Evolutionary conservation across 2,888 invertebrate genomes (phyloP), one percentile per base, ranked within the genome.

Genomic region (Yponomeuta sedellus): DNA sequence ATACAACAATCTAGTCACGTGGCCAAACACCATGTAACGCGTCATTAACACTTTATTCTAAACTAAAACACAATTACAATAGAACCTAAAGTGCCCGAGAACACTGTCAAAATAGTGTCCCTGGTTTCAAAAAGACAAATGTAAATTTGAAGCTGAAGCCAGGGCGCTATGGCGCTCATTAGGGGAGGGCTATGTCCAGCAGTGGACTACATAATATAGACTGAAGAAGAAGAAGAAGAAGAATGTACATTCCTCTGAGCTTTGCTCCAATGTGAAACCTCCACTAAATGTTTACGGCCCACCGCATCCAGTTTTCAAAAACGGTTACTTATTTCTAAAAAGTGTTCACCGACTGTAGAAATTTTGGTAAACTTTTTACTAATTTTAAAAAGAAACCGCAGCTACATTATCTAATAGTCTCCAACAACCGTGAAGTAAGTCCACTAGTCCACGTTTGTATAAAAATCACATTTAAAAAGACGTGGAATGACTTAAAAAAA

Each of bases 271-370:
- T 12, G 44, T 12, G 44, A 40, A 40, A 16, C 73, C 71, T 68
- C n/a, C 19, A 59, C 64, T 8, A 68, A 77, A 74, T 75, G 76
- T 81, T 80, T 77, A 78, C 75, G 75, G 75, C 69, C 74, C 71
- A 71, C 70, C 67, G 71, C 69, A 69, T 68, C 69, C 73, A 75
- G 16, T 52, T 52, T 12, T 16, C 3, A 16, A 52, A 52, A 2
- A 16, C 44, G 44, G 44, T 16, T 16, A 16, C 44, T 52, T 52
- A 3, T 52, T 52, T 16, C 44, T 16, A 52, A 52, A 16, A 16
- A 12, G 34, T 34, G 1, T 16, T 16, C 44, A 16, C 16, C 44
- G 8, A 52, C 16, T 16, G 44, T 16, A 52, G 8, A 34, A 8
- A 8, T 34, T 34, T 34, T 34, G 12, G 1, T 12, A 16, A 5